Conservation (phyloP, 1,140 invertebrate genomes). For the Macrosteles quadrilineatus region DNA sequence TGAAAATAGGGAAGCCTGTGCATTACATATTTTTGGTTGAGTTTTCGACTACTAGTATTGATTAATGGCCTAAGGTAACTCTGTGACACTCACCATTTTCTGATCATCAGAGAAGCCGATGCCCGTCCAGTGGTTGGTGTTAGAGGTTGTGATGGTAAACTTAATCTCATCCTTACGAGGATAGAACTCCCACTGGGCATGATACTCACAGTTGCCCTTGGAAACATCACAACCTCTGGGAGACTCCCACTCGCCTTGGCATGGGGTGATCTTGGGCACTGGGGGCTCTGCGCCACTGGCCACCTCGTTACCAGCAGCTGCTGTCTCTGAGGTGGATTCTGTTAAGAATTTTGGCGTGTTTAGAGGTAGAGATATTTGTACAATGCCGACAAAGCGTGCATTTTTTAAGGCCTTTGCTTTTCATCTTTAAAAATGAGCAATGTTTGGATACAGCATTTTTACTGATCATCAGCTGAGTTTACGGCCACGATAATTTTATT, state of each 20-base stretch:
- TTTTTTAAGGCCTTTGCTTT: too few relatives aligned
- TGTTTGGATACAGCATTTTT: too few relatives aligned
- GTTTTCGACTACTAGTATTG: too few relatives aligned
- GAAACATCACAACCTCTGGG: constrained; percentile 68
- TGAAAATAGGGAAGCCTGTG: too few relatives aligned
- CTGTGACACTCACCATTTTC: constrained; percentile 85
- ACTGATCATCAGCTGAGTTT: too few relatives aligned
- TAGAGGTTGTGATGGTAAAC: constrained; percentile 83
- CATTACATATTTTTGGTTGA: too few relatives aligned
- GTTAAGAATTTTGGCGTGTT: too few relatives aligned
- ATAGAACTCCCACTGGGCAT: constrained; percentile 81
- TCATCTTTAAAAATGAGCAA: too few relatives aligned
- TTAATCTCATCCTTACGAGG: constrained; percentile 74
- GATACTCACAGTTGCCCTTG: constrained; percentile 79
- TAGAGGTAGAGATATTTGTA: too few relatives aligned
- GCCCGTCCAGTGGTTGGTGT: constrained; percentile 88
- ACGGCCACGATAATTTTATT: too few relatives aligned
- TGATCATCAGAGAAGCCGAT: constrained; percentile 88
- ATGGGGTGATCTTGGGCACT: constrained; percentile 47
- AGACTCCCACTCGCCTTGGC: constrained; percentile 75
- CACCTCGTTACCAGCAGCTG: not conserved
- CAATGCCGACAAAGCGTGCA: too few relatives aligned
- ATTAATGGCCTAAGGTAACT: too few relatives aligned
- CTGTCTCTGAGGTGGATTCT: not conserved
- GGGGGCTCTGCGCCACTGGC: constrained; percentile 17